These are phyloP conservation scores for Marmota monax DNA, from an alignment of 2,113 vertebrate genomes.

Conservation along the genomic window DNA sequence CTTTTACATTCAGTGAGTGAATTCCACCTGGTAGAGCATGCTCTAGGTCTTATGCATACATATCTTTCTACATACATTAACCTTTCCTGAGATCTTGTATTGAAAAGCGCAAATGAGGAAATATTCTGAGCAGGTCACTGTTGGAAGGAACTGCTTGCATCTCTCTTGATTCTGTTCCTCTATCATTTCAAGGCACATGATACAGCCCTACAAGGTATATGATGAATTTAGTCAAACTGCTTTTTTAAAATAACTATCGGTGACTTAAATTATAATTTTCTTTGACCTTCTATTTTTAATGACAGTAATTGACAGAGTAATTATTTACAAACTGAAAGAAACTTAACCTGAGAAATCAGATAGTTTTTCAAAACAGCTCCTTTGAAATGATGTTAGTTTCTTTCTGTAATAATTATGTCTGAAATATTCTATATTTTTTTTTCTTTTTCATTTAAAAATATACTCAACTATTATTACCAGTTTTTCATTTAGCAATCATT, in stretches of 20 bases:
- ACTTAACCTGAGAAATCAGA: not conserved
- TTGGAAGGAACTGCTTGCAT: not conserved
- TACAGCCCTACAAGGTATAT: not conserved
- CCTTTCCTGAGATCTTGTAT: not conserved
- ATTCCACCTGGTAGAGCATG: conserved; percentile 2
- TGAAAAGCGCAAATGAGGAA: not conserved
- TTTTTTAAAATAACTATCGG: not conserved
- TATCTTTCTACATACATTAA: not conserved
- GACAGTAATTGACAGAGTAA: not conserved
- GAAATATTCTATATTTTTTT: not conserved
- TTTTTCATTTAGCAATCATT: not conserved
- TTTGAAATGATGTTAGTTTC: not conserved
- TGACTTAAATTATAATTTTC: not conserved
- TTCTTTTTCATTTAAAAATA: not conserved
- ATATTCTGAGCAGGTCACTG: not conserved
- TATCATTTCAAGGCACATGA: not conserved
- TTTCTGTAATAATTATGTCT: not conserved
- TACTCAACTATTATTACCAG: not conserved
- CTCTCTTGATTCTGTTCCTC: not conserved
- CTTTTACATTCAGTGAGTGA: not conserved
- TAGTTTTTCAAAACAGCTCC: not conserved
- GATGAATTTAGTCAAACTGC: not conserved
- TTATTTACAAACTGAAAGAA: not conserved
- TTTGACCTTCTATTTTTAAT: not conserved
- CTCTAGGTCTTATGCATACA: not conserved